Evolutionary conservation across 2,113 vertebrate species (phyloP).

Genomic region (Lucifuga dentata): DNA sequence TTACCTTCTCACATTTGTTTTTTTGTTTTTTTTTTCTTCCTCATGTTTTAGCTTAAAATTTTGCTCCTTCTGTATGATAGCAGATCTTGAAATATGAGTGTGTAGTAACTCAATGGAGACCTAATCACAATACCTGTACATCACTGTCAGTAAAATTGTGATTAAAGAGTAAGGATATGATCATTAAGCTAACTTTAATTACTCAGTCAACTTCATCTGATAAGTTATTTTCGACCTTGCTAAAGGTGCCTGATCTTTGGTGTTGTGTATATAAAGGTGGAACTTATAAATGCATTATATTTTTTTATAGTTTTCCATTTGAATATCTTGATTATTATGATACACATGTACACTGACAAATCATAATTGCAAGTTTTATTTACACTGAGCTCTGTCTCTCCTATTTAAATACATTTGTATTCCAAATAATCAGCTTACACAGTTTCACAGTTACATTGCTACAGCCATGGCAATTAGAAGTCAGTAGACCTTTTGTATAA

Average conservation of each 20-base stretch:
- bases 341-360: neutral
- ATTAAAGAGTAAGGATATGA: slow-evolving; percentile 46
- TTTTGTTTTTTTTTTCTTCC: neutral
- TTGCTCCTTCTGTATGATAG: neutral
- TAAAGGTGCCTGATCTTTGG: slow-evolving; percentile 34
- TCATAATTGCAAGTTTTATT: neutral
- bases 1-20: slow-evolving; percentile 10
- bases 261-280: slow-evolving; percentile 9
- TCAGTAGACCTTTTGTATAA: no score
- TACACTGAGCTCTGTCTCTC: neutral
- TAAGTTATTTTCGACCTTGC: slow-evolving; percentile 32
- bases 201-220: slow-evolving; percentile 51
- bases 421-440: neutral
- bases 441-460: neutral
- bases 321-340: neutral
- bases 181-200: slow-evolving; percentile 68
- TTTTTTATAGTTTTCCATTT: no score
- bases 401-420: neutral
- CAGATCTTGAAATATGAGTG: slow-evolving; percentile 29
- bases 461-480: no score
- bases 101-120: slow-evolving; percentile 1
- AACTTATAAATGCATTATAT: neutral
- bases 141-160: slow-evolving; percentile 48
- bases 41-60: neutral
- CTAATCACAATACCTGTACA: slow-evolving; percentile 30